A percentile compares a stretch with the other conserved stretches of the same genome.
Conservation (phyloP, 2,797 vertebrate species). For the Etheostoma perlongum region DNA sequence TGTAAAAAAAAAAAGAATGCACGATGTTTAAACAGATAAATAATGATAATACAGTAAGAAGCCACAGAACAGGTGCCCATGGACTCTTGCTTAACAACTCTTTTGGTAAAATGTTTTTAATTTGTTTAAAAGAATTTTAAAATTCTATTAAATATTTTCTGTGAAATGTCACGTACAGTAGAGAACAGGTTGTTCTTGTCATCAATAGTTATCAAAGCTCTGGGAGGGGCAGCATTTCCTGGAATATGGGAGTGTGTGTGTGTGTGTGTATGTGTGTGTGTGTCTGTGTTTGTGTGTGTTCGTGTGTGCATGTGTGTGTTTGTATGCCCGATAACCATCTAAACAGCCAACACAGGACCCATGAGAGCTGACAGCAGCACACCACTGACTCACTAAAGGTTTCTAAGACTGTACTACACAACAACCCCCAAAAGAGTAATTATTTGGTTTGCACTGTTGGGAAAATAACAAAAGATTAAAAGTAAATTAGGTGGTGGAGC, state of each 20-base stretch:
- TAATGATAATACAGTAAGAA: too few relatives aligned
- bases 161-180: background rate
- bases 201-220: constrained; percentile 22
- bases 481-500: background rate
- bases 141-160: constrained; percentile 6
- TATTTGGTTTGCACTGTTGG: background rate
- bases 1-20: background rate
- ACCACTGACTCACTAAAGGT: constrained; percentile 52
- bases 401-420: constrained; percentile 42
- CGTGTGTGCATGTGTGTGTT: constrained; percentile 8
- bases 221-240: constrained; percentile 40
- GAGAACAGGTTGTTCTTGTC: constrained; percentile 28
- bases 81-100: background rate
- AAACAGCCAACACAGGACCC: constrained; percentile 53
- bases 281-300: constrained; percentile 9
- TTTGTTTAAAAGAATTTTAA: background rate
- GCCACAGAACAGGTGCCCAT: too few relatives aligned
- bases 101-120: background rate
- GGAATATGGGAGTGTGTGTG: constrained; percentile 31
- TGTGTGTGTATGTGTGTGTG: constrained; percentile 27
- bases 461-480: background rate
- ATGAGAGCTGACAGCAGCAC: constrained; percentile 71
- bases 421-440: constrained; percentile 14
- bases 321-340: constrained; percentile 53
- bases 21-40: too few relatives aligned